Base-by-base conservation (phyloP, 2,888 invertebrate species). In the Drosophila diplacantha region DNA sequence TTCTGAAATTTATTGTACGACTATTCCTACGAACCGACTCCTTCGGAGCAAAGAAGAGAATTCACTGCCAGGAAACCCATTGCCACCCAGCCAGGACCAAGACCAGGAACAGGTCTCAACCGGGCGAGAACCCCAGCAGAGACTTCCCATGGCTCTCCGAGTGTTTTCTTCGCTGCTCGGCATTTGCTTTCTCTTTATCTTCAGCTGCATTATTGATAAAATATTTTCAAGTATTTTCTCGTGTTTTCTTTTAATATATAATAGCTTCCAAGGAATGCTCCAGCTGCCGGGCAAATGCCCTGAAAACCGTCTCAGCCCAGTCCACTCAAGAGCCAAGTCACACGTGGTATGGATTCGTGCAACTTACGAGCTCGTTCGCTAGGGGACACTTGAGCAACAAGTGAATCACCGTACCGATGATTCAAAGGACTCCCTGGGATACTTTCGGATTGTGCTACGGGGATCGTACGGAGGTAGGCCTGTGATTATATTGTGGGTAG, bases 201-300 rank as follows among this genome's bases (percentile, higher is more conserved):
- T 55, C 49, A 50, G 60, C 51, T 74, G 66, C 62, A 67, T 65
- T 77, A 74, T 69, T 74, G 71, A 71, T 65, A 34, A 80, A 76
- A 69, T 77, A 73, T 69, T 73, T 73, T 57, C 53, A 46, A 58
- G 60, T 51, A 67, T 66, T 75, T 69, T 61, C 69, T 63, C 26
- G 50, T 47, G 73, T 74, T 76, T 67, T 72, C 53, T 54, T 71
- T 65, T 58, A 55, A 70, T 65, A 72, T 74, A 46, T 65, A 51
- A 55, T 41, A 35, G 56, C 47, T 41, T 22, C 41, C 32, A 7
- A 22, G 56, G 41, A 57, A 57, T 57, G 55, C 41, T 37, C 8
- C 55, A 57, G 58, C 65, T 60, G 58, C 37, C 35, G 34, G 49
- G 47, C 18, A 47, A 26, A 47, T 26, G 80, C 52, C 61, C 64